Percentiles rank a stretch among this genome's conserved stretches.
phyloP scores from a whole-genome alignment of 2,113 vertebrate species.

The Steatornis caripensis region DNA sequence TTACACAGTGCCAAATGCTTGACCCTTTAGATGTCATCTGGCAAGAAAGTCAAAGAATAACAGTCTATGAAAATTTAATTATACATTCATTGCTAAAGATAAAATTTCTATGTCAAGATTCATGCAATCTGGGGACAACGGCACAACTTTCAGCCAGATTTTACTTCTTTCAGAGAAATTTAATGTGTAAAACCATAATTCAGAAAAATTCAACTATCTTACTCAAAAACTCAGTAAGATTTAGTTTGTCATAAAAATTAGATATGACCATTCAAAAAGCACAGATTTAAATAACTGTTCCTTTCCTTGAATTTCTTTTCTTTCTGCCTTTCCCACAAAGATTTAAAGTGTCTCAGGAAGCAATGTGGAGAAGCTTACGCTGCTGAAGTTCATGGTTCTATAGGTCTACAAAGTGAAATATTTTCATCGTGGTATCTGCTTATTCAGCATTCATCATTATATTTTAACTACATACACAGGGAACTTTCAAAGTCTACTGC shows the following conservation, averaged over 20 bases:
- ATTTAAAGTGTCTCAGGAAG: background rate
- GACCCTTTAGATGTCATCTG: background rate
- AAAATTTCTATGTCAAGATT: background rate
- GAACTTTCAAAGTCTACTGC: background rate
- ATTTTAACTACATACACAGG: background rate
- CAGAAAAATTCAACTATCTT: background rate
- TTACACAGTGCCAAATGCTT: background rate
- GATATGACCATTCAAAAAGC: background rate
- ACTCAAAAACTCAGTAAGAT: background rate
- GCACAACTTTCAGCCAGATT: background rate
- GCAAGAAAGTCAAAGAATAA: background rate
- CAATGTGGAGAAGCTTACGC: background rate
- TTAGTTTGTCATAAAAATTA: background rate
- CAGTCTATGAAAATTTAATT: background rate
- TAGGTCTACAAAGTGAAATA: background rate
- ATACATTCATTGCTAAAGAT: background rate
- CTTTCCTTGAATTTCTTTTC: background rate
- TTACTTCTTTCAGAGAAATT: background rate
- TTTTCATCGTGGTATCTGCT: background rate
- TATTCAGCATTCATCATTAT: background rate
- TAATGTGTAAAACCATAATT: background rate
- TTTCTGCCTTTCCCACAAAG: background rate
- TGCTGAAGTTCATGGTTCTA: background rate
- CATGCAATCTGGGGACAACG: background rate
- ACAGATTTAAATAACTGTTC: background rate